phyloP scores from a whole-genome alignment of 1,140 invertebrate species.

The Lethrus apterus region DNA sequence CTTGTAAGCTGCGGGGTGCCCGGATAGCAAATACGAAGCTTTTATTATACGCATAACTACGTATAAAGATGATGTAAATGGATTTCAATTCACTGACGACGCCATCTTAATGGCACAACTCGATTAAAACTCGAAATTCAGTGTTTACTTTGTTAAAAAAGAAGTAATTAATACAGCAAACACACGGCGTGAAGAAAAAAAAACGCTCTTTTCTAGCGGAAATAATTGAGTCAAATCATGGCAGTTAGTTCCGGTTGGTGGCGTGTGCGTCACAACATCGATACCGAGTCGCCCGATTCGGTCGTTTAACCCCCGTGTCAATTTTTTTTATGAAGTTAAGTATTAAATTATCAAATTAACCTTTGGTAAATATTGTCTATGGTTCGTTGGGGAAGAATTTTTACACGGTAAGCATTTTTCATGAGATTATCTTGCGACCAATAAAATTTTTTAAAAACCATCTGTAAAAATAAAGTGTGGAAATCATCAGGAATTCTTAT shows the following conservation, averaged over 20 bases:
- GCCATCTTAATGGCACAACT: background rate
- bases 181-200: conserved; percentile 4
- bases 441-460: too few relatives aligned
- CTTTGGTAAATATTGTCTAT: too few relatives aligned
- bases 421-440: too few relatives aligned
- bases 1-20: conserved; percentile 5
- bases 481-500: too few relatives aligned
- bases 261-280: conserved; percentile 1
- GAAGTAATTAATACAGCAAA: background rate
- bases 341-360: too few relatives aligned
- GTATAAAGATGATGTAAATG: conserved; percentile 6
- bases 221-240: conserved; percentile 17
- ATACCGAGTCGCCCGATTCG: conserved; percentile 14
- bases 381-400: too few relatives aligned
- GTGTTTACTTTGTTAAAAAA: background rate
- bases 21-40: background rate
- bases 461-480: too few relatives aligned
- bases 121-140: background rate
- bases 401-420: too few relatives aligned
- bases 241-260: conserved; percentile 16
- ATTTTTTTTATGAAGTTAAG: conserved; percentile 17
- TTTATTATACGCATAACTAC: conserved; percentile 4
- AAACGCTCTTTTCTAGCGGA: conserved; percentile 11
- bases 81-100: background rate
- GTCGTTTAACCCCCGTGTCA: conserved; percentile 13